Evolutionary conservation across 2,797 vertebrate genomes (phyloP).

Genomic region (Threskiornis aethiopicus): DNA sequence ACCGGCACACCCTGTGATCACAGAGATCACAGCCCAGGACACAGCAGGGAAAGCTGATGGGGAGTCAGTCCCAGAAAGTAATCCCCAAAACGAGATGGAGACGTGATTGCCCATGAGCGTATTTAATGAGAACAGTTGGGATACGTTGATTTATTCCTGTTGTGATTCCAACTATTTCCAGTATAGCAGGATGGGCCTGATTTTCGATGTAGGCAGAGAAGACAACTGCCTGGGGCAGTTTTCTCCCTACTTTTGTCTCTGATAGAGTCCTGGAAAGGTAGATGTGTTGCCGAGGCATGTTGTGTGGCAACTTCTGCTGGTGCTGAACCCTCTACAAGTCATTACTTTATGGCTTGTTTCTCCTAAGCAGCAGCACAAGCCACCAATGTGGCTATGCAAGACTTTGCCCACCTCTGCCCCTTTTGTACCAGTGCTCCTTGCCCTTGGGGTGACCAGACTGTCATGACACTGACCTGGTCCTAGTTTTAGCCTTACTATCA

Average conservation of each 20-base stretch:
- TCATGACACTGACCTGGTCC: background rate
- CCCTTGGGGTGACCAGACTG: background rate
- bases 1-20: background rate
- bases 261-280: background rate
- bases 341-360: background rate
- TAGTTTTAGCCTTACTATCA: background rate
- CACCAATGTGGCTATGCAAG: background rate
- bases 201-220: background rate
- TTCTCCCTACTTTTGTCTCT: background rate
- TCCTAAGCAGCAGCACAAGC: background rate
- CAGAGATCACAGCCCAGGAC: background rate
- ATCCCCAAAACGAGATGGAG: background rate
- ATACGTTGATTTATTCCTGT: background rate
- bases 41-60: background rate
- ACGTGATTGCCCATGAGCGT: background rate
- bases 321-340: background rate
- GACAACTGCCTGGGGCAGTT: background rate
- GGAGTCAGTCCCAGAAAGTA: background rate
- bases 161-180: background rate
- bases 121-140: background rate
- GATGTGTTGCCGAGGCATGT: background rate
- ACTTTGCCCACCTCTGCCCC: background rate
- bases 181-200: background rate
- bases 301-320: background rate
- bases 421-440: background rate